phyloP scores from a whole-genome alignment of 2,797 vertebrate species.

The Mormyrus proboscirostris region DNA sequence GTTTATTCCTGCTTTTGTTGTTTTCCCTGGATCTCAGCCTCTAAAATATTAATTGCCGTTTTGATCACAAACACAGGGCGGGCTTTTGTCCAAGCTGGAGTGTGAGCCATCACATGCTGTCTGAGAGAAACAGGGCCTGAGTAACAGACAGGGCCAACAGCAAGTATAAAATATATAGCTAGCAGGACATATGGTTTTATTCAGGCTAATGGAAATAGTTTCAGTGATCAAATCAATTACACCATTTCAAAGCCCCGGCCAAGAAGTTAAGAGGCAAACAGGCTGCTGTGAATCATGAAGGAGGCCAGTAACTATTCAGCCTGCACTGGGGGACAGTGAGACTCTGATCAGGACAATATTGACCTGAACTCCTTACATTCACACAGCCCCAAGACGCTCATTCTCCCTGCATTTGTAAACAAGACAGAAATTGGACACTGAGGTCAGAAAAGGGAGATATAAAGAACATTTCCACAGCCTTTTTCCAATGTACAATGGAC shows the following conservation, averaged over 20 bases:
- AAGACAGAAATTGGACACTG: background rate
- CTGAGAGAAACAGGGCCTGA: slow-evolving; percentile 29
- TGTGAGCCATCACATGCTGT: slow-evolving; percentile 55
- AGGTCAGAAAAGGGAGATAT: background rate
- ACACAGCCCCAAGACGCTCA: background rate
- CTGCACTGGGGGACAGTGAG: background rate
- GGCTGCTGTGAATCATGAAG: slow-evolving; percentile 29
- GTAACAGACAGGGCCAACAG: background rate
- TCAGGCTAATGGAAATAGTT: slow-evolving; percentile 21
- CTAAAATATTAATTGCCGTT: slow-evolving; percentile 66
- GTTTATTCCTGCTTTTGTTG: slow-evolving; percentile 61
- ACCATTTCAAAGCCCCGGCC: slow-evolving; percentile 26
- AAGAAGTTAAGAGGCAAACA: slow-evolving; percentile 28
- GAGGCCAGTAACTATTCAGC: background rate
- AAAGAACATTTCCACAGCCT: background rate
- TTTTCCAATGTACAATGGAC: background rate
- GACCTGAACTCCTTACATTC: background rate
- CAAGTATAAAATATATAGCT: slow-evolving; percentile 14
- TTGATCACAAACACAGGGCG: slow-evolving; percentile 54
- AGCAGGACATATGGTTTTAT: slow-evolving; percentile 22
- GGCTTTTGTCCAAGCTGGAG: slow-evolving; percentile 40
- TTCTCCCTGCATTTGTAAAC: background rate
- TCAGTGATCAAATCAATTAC: slow-evolving; percentile 30
- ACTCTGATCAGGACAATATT: background rate
- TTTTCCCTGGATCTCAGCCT: slow-evolving; percentile 60